Base-by-base conservation (phyloP, 2,888 invertebrate species). In the Oegoconia quadripuncta region DNA sequence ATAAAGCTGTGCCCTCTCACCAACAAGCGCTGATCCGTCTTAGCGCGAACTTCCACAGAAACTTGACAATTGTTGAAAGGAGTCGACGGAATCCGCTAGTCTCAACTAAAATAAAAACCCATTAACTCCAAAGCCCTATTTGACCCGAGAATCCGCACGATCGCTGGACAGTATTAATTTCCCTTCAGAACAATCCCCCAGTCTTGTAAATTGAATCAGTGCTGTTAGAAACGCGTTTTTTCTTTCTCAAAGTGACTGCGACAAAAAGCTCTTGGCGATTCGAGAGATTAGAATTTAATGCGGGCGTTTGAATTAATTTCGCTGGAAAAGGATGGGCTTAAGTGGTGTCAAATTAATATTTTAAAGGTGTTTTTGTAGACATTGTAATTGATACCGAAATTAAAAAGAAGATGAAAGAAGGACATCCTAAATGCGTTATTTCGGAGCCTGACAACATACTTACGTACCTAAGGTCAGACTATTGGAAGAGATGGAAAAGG, bases 191-290 rank as follows among this genome's bases (percentile, higher is more conserved):
- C 52, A 63, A 55, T 59, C 56, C 51, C 52, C 28, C 58, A 55
- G 48, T 49, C 59, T 61, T 64, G 53, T 46, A 65, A 70, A 71
- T 70, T 70, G 68, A 67, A 71, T 71, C 55, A 48, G 34, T 29
- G 43, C 30, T 50, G 71, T 71, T 69, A 64, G 41, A 59, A 72
- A 67, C 66, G 58, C 44, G 50, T 55, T 64, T 71, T 61, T 62
- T n/a, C n/a, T 69, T 64, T 12, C 62, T 64, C 60, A 60, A 60
- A 67, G 55, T 66, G 63, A 52, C 42, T 40, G 42, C 42, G 52
- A 27, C 27, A 13, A 27, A n/a, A 13, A 6, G 44, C 48, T 50
- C 50, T 50, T 42, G 50, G 53, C 55, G 48, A 39, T 49, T 31
- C 26, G 22, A 37, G 35, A 56, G 63, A 65, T 62, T 63, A 63